Evolutionary conservation across 2,888 invertebrate genomes (phyloP).

Genomic region (Notodonta dromedarius): DNA sequence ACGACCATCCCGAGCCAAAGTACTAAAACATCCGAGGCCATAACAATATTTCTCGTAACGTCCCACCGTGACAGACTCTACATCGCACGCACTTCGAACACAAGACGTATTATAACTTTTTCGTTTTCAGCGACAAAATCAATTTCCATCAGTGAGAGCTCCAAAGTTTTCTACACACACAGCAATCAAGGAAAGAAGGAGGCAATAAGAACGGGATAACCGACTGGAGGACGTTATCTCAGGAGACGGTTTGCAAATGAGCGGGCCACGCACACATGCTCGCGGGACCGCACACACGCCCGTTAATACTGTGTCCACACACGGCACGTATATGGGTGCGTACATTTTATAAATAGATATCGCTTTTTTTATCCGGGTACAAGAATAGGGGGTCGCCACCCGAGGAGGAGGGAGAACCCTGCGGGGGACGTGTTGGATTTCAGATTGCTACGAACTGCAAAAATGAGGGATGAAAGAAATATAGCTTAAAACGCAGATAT

Average conservation of each 20-base stretch:
- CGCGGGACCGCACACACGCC: constrained; percentile 50
- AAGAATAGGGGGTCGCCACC: constrained; percentile 81
- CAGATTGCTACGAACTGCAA: constrained; percentile 86
- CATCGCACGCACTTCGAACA: constrained; percentile 44
- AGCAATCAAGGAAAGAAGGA: constrained; percentile 81
- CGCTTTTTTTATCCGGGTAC: constrained; percentile 84
- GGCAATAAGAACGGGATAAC: constrained; percentile 83
- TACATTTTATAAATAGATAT: constrained; percentile 85
- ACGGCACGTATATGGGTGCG: constrained; percentile 71
- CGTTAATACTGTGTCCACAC: constrained; percentile 74
- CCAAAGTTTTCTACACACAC: constrained; percentile 77
- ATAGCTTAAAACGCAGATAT: constrained; percentile 86
- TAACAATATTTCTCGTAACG: constrained; percentile 16
- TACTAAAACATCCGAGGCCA: constrained; percentile 21
- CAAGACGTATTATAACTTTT: constrained; percentile 70
- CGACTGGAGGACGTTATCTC: constrained; percentile 82
- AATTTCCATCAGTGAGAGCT: constrained; percentile 74
- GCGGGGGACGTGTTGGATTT: constrained; percentile 84
- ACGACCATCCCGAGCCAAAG: constrained; percentile 21
- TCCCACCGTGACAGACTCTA: constrained; percentile 27
- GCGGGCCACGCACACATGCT: constrained; percentile 70
- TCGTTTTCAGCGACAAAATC: constrained; percentile 70
- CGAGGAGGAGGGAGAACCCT: constrained; percentile 70
- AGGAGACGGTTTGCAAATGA: constrained; percentile 84
- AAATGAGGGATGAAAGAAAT: constrained; percentile 86